Percentiles rank a stretch among this genome's conserved stretches.
Evolutionary conservation across 2,113 vertebrate species (phyloP).

Genomic region (Pterocles orientalis): DNA sequence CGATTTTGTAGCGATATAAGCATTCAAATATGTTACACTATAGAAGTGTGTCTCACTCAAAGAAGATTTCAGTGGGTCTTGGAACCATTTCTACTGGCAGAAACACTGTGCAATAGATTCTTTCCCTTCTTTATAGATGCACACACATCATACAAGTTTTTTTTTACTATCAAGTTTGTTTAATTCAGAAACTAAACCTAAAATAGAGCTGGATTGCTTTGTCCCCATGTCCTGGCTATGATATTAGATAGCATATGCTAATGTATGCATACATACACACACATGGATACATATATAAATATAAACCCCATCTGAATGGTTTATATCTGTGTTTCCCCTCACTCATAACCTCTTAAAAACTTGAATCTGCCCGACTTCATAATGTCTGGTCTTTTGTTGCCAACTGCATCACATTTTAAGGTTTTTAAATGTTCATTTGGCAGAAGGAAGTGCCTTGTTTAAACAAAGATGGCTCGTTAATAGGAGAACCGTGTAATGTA

Average conservation of each 20-base stretch:
- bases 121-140: background rate
- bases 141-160: background rate
- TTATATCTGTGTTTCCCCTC: background rate
- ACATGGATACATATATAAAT: background rate
- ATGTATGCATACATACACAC: background rate
- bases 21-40: background rate
- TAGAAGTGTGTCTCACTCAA: background rate
- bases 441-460: constrained; percentile 28
- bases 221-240: background rate
- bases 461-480: constrained; percentile 48
- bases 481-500: constrained; percentile 38
- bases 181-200: background rate
- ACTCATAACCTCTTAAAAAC: background rate
- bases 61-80: background rate
- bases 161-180: background rate
- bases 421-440: constrained; percentile 37
- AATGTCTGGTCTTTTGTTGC: constrained; percentile 16
- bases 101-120: background rate
- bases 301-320: background rate
- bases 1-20: background rate
- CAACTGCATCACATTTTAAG: constrained; percentile 11
- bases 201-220: background rate
- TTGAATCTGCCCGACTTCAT: background rate
- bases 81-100: background rate
- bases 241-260: background rate